Evolutionary conservation across 2,113 vertebrate species (phyloP).

Genomic region (Steatornis caripensis): DNA sequence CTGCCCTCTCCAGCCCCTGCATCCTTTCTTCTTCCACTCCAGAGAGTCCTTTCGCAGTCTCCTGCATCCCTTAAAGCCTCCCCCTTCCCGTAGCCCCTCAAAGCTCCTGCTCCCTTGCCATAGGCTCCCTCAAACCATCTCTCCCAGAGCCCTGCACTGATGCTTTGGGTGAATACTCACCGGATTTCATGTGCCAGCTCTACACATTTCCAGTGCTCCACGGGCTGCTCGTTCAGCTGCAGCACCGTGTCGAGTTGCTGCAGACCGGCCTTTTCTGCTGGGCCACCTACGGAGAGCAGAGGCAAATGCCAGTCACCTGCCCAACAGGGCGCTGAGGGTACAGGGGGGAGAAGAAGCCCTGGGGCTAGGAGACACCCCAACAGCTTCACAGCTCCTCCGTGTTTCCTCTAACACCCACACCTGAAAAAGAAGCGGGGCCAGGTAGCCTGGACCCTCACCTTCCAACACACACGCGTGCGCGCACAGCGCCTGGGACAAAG

Average conservation of each 20-base stretch:
- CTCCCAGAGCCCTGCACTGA: background rate
- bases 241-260: slow-evolving; percentile 89
- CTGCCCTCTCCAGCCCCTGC: background rate
- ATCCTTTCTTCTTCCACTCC: background rate
- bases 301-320: background rate
- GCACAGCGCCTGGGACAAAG: background rate
- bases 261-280: slow-evolving; percentile 89
- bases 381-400: background rate
- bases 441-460: background rate
- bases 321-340: background rate
- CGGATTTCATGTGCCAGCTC: slow-evolving; percentile 92
- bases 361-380: background rate
- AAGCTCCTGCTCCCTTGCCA: background rate
- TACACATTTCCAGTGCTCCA: slow-evolving; percentile 95
- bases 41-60: background rate
- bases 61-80: background rate
- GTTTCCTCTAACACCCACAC: background rate
- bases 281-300: slow-evolving; percentile 77
- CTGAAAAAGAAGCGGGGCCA: background rate
- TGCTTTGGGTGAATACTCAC: slow-evolving; percentile 50
- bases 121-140: background rate
- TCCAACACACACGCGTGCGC: background rate
- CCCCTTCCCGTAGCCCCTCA: background rate
- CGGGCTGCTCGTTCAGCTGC: slow-evolving; percentile 88
- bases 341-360: background rate